Percentiles rank a stretch among this genome's conserved stretches.
Conservation (phyloP, 2,888 invertebrate genomes). For the Sinelater perroti region DNA sequence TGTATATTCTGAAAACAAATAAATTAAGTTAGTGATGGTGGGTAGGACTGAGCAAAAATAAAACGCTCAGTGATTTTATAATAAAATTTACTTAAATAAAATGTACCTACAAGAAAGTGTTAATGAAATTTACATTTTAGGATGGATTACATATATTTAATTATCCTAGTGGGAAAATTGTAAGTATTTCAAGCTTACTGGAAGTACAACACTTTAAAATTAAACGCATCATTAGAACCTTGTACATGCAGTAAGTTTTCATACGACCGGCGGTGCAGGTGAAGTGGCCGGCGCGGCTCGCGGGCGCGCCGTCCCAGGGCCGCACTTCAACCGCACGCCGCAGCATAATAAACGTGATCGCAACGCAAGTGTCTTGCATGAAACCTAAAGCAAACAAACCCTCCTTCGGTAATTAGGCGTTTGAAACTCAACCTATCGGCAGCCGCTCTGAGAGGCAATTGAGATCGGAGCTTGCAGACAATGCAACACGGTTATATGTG, state of each 20-base stretch:
- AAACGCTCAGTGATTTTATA: conserved; percentile 44
- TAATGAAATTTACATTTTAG: conserved; percentile 51
- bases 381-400: conserved; percentile 12
- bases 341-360: conserved; percentile 12
- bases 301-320: too few relatives aligned
- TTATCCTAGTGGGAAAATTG: conserved; percentile 28
- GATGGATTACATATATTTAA: conserved; percentile 39
- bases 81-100: conserved; percentile 58
- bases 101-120: conserved; percentile 52
- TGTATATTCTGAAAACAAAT: too few relatives aligned
- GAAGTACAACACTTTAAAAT: conserved; percentile 26
- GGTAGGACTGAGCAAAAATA: background rate
- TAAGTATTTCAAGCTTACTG: conserved; percentile 25
- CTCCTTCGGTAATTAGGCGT: conserved; percentile 8
- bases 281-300: too few relatives aligned
- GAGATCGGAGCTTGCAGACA: conserved; percentile 26
- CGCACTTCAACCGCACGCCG: conserved; percentile 21
- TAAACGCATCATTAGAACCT: conserved; percentile 12
- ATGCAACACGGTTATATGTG: conserved; percentile 28
- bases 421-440: conserved; percentile 8
- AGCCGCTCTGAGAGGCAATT: background rate
- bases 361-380: conserved; percentile 17
- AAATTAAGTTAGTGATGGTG: too few relatives aligned
- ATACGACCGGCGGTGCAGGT: conserved; percentile 16
- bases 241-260: conserved; percentile 23